These are phyloP conservation scores for Sebastes hopkinsi DNA, from an alignment of 2,797 vertebrate species.

Conservation along the genomic window DNA sequence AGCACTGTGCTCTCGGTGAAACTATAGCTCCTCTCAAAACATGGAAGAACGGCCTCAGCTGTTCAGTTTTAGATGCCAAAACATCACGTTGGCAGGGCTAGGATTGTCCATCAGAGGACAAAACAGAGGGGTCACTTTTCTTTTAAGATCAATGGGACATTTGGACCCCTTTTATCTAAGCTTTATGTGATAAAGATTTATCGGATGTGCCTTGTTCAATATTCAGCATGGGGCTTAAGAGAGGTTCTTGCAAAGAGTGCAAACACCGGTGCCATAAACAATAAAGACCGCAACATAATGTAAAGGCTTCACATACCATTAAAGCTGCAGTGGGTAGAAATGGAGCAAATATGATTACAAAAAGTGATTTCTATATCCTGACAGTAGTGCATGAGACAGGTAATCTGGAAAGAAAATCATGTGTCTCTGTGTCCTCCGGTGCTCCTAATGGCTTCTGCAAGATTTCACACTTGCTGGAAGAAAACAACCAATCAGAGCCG, in stretches of 20 bases:
- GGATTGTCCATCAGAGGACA: background rate
- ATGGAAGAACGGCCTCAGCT: background rate
- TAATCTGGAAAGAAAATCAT: no score
- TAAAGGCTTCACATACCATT: background rate
- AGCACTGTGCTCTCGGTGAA: background rate
- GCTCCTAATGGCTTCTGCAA: no score
- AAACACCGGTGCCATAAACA: background rate
- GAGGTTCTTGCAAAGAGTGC: background rate
- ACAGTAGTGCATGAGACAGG: no score
- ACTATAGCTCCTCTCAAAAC: background rate
- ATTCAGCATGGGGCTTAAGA: background rate
- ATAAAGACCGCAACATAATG: background rate
- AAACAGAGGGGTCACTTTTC: background rate
- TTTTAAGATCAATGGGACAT: constrained; percentile 7
- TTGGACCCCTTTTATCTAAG: background rate
- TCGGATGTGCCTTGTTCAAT: background rate
- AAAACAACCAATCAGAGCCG: no score
- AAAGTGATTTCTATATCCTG: no score
- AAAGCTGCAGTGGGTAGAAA: no score
- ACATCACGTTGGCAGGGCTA: no score
- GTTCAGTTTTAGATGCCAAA: background rate
- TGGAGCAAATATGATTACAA: no score
- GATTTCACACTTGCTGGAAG: no score
- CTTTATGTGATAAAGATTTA: background rate
- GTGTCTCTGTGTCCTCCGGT: no score